These are phyloP conservation scores for Sander vitreus DNA, from an alignment of 2,113 vertebrate species.

Conservation along the genomic window DNA sequence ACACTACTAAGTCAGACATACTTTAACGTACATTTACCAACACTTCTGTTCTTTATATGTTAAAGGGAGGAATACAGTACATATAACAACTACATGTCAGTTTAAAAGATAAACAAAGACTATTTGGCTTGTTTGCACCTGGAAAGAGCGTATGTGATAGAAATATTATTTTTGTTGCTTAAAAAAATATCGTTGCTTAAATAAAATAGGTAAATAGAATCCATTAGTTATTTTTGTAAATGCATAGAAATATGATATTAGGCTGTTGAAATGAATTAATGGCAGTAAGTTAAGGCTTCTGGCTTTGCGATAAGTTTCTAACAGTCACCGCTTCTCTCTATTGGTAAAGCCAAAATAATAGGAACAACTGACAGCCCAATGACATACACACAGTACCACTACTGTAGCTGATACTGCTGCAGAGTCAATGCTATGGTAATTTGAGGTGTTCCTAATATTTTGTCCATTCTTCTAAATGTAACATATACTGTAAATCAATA, in stretches of 20 bases:
- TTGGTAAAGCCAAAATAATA: background rate
- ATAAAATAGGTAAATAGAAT: background rate
- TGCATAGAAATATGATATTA: conserved; percentile 56
- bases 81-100: background rate
- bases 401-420: background rate
- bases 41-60: background rate
- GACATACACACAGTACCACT: background rate
- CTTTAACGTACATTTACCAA: background rate
- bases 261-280: background rate
- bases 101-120: background rate
- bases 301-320: conserved; percentile 2
- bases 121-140: conserved; percentile 23
- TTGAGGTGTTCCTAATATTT: background rate
- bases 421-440: background rate
- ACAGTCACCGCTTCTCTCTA: background rate
- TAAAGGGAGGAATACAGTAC: background rate
- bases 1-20: background rate
- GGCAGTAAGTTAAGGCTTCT: conserved; percentile 71
- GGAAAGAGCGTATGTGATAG: background rate
- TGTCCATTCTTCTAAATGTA: background rate
- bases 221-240: background rate
- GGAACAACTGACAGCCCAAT: background rate
- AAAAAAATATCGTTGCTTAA: background rate
- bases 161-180: background rate
- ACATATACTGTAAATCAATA: background rate